Percentiles rank a stretch among this genome's conserved stretches.
phyloP scores from a whole-genome alignment of 2,797 vertebrate species.

The Anabas testudineus region DNA sequence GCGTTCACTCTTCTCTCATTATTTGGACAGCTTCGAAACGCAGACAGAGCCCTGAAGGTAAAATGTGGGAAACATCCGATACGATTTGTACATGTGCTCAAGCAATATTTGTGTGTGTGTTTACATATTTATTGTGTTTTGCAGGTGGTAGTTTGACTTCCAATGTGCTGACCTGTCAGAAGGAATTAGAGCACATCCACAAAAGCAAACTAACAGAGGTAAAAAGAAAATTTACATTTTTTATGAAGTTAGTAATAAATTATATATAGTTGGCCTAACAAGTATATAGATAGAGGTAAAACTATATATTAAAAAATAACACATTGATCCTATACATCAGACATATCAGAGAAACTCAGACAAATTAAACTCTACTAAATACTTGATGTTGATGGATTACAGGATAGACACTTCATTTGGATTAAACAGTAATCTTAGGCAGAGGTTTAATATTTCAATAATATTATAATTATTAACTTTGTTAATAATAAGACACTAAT shows the following conservation, averaged over 20 bases:
- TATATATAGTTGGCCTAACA: not conserved
- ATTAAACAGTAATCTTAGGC: too few relatives aligned
- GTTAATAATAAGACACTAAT: too few relatives aligned
- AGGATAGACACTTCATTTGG: too few relatives aligned
- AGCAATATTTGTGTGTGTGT: not conserved
- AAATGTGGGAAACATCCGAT: not conserved
- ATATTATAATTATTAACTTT: too few relatives aligned
- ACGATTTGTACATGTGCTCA: not conserved
- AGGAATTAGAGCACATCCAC: slow-evolving; percentile 51
- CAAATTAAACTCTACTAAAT: too few relatives aligned
- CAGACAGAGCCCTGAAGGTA: slow-evolving; percentile 74
- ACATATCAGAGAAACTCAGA: too few relatives aligned
- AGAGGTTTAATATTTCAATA: too few relatives aligned
- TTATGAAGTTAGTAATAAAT: not conserved
- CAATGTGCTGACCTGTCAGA: slow-evolving; percentile 55
- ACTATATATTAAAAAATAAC: too few relatives aligned
- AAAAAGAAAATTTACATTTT: slow-evolving; percentile 4
- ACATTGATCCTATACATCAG: too few relatives aligned
- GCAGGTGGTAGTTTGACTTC: slow-evolving; percentile 70
- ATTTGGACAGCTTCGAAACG: slow-evolving; percentile 58
- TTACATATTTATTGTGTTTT: not conserved
- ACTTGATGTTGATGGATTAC: not conserved
- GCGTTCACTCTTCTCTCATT: slow-evolving; percentile 13
- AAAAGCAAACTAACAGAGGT: slow-evolving; percentile 63
- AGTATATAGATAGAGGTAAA: too few relatives aligned